Conservation (phyloP, 2,797 vertebrate species). For the Oryzias sinensis region DNA sequence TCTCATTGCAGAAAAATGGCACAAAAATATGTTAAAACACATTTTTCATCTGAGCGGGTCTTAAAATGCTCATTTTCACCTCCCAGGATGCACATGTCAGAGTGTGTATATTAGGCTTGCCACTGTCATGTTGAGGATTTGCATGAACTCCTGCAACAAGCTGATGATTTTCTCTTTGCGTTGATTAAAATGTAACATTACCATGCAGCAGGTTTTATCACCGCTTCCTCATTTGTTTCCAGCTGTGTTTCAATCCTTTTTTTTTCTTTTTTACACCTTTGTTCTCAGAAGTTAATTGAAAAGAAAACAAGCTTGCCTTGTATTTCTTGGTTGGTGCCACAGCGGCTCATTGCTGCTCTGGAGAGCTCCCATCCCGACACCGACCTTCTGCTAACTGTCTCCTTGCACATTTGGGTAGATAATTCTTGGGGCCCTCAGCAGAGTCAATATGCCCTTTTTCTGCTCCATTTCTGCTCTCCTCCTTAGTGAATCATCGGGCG, state of each 20-base stretch:
- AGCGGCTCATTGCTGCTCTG: constrained; percentile 22
- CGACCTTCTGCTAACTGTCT: constrained; percentile 55
- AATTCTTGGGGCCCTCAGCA: constrained; percentile 47
- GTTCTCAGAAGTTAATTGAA: constrained; percentile 27
- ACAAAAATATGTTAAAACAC: too few relatives aligned
- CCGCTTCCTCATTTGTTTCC: neutral
- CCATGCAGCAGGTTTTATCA: neutral
- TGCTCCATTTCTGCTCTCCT: constrained; percentile 66
- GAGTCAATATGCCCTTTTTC: constrained; percentile 69
- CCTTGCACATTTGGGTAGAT: constrained; percentile 46
- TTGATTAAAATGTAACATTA: neutral
- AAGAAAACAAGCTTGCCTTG: constrained; percentile 6
- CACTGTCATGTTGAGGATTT: constrained; percentile 12
- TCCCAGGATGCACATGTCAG: neutral
- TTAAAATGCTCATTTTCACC: constrained; percentile 23
- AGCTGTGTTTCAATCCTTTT: neutral
- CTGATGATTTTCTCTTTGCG: constrained; percentile 13
- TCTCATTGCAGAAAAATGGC: too few relatives aligned
- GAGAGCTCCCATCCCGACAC: constrained; percentile 32
- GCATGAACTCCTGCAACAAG: constrained; percentile 8
- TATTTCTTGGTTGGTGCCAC: constrained; percentile 36
- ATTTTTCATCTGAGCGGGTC: too few relatives aligned
- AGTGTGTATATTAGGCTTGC: constrained; percentile 12
- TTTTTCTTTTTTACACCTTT: constrained; percentile 14
- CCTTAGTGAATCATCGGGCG: constrained; percentile 65